A percentile compares a stretch with the other conserved stretches of the same genome.
Conservation (phyloP, 2,888 invertebrate genomes). For the Melanchra persicariae region DNA sequence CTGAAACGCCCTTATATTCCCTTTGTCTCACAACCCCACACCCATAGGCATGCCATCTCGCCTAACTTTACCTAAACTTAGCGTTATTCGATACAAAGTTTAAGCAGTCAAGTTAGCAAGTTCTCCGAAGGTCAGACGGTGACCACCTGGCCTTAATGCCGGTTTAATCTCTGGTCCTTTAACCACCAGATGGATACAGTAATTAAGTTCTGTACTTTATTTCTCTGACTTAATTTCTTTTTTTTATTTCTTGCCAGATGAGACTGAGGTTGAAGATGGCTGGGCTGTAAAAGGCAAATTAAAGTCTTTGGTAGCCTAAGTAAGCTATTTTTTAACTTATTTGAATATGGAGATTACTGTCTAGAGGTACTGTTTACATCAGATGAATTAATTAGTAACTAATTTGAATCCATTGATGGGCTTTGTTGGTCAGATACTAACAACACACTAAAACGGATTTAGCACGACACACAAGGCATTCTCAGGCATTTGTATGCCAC, state of each 20-base stretch:
- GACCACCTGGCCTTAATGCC: slow-evolving; percentile 54
- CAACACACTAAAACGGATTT: background rate
- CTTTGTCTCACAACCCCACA: slow-evolving; percentile 2
- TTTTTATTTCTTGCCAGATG: slow-evolving; percentile 33
- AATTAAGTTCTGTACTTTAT: slow-evolving; percentile 60
- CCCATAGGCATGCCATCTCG: slow-evolving; percentile 8
- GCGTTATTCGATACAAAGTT: slow-evolving; percentile 56
- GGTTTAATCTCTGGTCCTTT: slow-evolving; percentile 39
- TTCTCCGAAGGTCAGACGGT: slow-evolving; percentile 45
- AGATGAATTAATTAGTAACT: slow-evolving; percentile 1
- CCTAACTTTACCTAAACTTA: slow-evolving; percentile 49
- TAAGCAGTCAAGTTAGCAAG: slow-evolving; percentile 46
- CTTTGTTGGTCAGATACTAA: background rate
- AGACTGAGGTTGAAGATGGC: slow-evolving; percentile 13
- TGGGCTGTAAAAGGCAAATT: slow-evolving; percentile 29
- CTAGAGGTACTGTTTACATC: background rate
- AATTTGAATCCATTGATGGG: background rate
- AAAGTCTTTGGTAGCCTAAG: background rate
- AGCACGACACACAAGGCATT: background rate
- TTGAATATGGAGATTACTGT: slow-evolving; percentile 26
- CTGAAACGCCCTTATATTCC: background rate
- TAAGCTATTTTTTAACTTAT: slow-evolving; percentile 13
- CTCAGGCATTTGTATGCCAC: too few species aligned
- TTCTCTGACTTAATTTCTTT: slow-evolving; percentile 49
- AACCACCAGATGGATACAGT: slow-evolving; percentile 59